These are phyloP conservation scores for Polyploca ridens DNA, from an alignment of 2,888 invertebrate species.

Conservation along the genomic window DNA sequence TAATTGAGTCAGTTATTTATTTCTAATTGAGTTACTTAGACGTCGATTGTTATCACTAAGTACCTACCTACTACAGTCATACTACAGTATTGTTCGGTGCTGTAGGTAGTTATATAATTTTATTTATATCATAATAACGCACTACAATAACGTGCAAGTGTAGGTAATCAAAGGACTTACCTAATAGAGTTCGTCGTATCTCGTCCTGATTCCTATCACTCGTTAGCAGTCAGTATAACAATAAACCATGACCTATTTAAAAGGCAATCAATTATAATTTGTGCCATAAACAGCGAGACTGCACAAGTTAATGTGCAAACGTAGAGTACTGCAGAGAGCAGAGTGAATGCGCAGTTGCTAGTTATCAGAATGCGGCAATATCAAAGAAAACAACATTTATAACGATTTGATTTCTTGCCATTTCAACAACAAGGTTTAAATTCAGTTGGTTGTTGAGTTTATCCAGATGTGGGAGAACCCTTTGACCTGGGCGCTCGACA, in stretches of 20 bases:
- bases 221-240: conserved; percentile 47
- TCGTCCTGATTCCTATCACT: conserved; percentile 62
- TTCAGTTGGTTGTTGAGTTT: conserved; percentile 46
- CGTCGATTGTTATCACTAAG: no score
- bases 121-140: background rate
- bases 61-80: no score
- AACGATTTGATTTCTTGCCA: conserved; percentile 57
- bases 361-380: conserved; percentile 71
- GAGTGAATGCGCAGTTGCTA: conserved; percentile 50
- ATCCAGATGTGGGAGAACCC: conserved; percentile 65
- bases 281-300: conserved; percentile 61
- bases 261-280: conserved; percentile 67
- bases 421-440: conserved; percentile 56
- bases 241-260: conserved; percentile 68
- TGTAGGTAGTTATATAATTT: background rate
- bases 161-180: background rate
- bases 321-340: conserved; percentile 45
- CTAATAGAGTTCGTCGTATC: conserved; percentile 21
- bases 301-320: conserved; percentile 59
- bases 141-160: background rate
- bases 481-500: conserved; percentile 58
- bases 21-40: background rate
- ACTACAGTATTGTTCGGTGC: no score
- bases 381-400: conserved; percentile 61
- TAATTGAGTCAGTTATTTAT: background rate